These are phyloP conservation scores for Sylvilagus bachmani DNA, from an alignment of 2,113 vertebrate genomes.

Conservation along the genomic window DNA sequence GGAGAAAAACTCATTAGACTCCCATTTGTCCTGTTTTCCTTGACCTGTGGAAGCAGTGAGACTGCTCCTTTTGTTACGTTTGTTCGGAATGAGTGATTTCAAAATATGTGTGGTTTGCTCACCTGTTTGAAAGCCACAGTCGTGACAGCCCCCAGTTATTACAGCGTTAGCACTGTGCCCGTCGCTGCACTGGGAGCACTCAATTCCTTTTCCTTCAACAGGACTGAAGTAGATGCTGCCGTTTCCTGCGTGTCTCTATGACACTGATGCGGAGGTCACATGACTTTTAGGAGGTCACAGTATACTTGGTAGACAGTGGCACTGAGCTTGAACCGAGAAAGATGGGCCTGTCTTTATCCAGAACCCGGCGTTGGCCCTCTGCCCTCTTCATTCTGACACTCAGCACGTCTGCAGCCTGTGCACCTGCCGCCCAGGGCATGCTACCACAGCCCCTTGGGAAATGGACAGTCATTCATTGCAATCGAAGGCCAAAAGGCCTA, in stretches of 20 bases:
- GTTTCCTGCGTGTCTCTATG: background rate
- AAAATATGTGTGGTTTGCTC: background rate
- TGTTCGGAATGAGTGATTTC: constrained; percentile 8
- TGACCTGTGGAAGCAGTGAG: constrained; percentile 3
- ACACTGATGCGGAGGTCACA: background rate
- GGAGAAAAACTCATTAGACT: constrained; percentile 1
- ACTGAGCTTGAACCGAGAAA: background rate
- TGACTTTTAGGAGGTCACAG: background rate
- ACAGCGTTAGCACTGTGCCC: background rate
- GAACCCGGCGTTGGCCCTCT: background rate
- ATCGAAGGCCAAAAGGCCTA: background rate
- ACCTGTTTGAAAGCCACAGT: background rate
- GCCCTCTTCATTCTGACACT: constrained; percentile 8
- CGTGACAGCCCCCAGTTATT: background rate
- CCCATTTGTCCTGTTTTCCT: background rate
- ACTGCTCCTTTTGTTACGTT: background rate
- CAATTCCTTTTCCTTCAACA: background rate
- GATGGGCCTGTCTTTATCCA: background rate
- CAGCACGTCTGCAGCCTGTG: background rate
- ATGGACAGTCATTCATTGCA: background rate
- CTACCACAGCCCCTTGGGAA: background rate
- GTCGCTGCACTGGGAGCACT: background rate
- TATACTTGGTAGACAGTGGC: background rate
- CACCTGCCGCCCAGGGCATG: background rate
- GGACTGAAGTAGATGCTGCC: background rate